Evolutionary conservation across 1,140 invertebrate species (phyloP).

Genomic region (Drosophila takahashii): DNA sequence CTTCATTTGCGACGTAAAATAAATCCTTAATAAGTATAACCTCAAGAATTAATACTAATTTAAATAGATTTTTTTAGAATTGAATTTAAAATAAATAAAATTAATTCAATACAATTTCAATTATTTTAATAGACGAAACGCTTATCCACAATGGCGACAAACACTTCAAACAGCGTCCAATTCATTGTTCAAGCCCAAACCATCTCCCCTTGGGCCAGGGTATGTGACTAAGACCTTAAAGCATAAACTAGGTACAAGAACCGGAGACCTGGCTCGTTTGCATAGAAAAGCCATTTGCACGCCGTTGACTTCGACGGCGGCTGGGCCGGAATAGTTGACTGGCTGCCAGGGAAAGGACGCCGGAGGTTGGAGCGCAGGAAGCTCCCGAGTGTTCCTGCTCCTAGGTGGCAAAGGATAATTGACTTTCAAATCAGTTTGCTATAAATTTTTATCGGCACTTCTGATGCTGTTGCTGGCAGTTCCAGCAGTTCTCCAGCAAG

Average conservation of each 20-base stretch:
- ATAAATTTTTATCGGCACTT: conserved; percentile 84
- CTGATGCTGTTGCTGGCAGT: conserved; percentile 76
- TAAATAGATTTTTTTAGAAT: not conserved
- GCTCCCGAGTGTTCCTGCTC: conserved; percentile 15
- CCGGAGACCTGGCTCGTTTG: conserved; percentile 54
- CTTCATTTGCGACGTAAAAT: too few relatives aligned
- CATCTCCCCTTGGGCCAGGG: conserved; percentile 13
- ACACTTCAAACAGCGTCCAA: not conserved
- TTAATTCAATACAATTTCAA: not conserved
- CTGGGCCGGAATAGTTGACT: conserved; percentile 65
- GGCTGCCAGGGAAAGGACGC: conserved; percentile 17
- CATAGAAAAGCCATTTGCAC: conserved; percentile 82
- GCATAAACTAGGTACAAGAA: conserved; percentile 70
- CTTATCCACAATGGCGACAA: conserved; percentile 7
- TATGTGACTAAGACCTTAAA: conserved; percentile 31
- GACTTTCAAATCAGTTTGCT: conserved; percentile 84
- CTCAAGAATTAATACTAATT: too few relatives aligned
- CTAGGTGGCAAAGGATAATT: conserved; percentile 75
- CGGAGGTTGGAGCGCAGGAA: not conserved
- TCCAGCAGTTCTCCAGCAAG: conserved; percentile 2
- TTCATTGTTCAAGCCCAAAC: conserved; percentile 1
- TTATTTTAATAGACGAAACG: conserved; percentile 28
- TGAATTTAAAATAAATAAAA: too few relatives aligned
- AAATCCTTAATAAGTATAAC: too few relatives aligned
- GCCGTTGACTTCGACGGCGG: conserved; percentile 59